A percentile compares a stretch with the other conserved stretches of the same genome.
These are phyloP conservation scores for Potorous gilbertii DNA, from an alignment of 2,797 vertebrate genomes.

Conservation along the genomic window DNA sequence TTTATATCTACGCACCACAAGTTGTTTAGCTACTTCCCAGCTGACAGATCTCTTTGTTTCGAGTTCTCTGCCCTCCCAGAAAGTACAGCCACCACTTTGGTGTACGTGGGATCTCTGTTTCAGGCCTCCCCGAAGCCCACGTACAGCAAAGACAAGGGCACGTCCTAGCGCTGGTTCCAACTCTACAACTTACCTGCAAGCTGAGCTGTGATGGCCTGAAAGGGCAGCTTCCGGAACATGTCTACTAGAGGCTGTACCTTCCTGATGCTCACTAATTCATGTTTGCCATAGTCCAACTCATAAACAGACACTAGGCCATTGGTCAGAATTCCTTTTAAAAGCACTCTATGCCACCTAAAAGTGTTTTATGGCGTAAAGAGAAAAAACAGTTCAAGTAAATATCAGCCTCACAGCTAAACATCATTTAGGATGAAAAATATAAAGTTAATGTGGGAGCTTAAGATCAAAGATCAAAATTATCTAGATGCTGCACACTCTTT, in stretches of 20 bases:
- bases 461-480: background rate
- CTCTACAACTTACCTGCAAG: constrained; percentile 89
- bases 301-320: constrained; percentile 94
- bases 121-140: background rate
- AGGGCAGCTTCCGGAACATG: constrained; percentile 92
- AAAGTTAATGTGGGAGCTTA: background rate
- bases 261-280: constrained; percentile 88
- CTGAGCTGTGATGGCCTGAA: constrained; percentile 93
- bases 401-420: constrained; percentile 13
- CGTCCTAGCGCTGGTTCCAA: background rate
- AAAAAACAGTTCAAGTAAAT: constrained; percentile 45
- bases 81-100: background rate
- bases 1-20: background rate
- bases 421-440: background rate
- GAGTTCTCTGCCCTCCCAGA: background rate
- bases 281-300: constrained; percentile 93
- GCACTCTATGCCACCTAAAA: constrained; percentile 93
- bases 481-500: background rate
- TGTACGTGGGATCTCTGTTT: background rate
- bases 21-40: background rate
- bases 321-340: constrained; percentile 91
- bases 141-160: background rate
- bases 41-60: background rate
- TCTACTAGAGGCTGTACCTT: constrained; percentile 89
- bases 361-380: constrained; percentile 30